Evolutionary conservation across 1,140 invertebrate species (phyloP).

Genomic region (Atta texana): DNA sequence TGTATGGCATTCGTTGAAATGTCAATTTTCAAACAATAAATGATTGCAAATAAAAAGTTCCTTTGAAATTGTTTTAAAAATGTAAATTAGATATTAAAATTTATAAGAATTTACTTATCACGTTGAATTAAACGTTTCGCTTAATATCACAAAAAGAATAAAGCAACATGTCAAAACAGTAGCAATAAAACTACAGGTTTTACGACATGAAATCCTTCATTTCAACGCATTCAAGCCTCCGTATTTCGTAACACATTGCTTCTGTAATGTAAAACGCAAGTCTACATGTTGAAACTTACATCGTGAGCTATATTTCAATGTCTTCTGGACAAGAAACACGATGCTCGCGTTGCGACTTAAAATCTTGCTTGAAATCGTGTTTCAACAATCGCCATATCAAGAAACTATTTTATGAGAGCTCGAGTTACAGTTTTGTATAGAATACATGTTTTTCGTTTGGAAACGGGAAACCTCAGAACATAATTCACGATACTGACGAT

Average conservation of each 20-base stretch:
- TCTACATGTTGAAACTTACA: constrained; percentile 28
- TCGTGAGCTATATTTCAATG: constrained; percentile 51
- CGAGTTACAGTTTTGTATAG: constrained; percentile 22
- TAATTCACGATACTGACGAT: neutral
- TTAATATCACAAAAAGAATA: neutral
- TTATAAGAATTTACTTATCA: neutral
- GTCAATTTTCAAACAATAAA: neutral
- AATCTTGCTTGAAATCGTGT: constrained; percentile 47
- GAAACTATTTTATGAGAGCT: constrained; percentile 56
- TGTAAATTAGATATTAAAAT: neutral
- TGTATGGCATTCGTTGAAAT: neutral
- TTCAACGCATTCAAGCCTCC: constrained; percentile 16
- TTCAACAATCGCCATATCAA: constrained; percentile 43
- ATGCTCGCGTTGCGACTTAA: constrained; percentile 46
- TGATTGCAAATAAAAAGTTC: neutral
- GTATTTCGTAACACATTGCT: neutral
- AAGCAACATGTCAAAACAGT: neutral
- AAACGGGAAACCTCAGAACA: neutral
- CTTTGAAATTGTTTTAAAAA: neutral
- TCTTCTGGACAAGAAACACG: constrained; percentile 47
- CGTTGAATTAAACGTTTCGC: neutral
- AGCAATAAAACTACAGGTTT: neutral
- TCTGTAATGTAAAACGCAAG: constrained; percentile 23
- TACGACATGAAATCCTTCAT: constrained; percentile 26
- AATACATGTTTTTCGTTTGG: constrained; percentile 21